Conservation (phyloP, 2,797 vertebrate species). For the Furcifer pardalis region DNA sequence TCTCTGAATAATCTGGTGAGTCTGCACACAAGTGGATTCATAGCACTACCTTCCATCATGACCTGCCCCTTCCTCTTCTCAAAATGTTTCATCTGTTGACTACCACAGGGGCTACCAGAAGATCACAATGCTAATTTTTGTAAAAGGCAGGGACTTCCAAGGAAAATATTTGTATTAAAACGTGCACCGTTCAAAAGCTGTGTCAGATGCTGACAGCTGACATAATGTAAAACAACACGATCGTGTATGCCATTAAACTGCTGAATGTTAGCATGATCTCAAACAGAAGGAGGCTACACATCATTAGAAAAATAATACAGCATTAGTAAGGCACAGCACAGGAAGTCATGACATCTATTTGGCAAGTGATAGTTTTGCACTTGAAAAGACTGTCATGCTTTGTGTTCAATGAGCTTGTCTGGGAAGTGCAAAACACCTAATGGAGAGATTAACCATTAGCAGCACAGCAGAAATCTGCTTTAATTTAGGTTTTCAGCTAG, state of each 20-base stretch:
- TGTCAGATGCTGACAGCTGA: constrained; percentile 48
- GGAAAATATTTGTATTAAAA: constrained; percentile 31
- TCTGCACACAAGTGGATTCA: background rate
- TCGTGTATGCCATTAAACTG: constrained; percentile 34
- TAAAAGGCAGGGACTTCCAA: constrained; percentile 24
- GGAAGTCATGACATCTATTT: constrained; percentile 62
- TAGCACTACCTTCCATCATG: background rate
- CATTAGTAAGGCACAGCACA: constrained; percentile 40
- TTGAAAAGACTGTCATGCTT: constrained; percentile 51
- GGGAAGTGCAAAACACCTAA: constrained; percentile 62
- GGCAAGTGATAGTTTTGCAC: constrained; percentile 46
- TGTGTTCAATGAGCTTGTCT: constrained; percentile 63
- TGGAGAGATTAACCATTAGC: constrained; percentile 63
- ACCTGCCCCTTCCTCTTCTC: background rate
- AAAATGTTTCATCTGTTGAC: background rate
- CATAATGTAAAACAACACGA: constrained; percentile 23
- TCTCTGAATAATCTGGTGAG: background rate
- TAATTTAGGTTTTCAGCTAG: constrained; percentile 68
- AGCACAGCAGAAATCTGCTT: constrained; percentile 67
- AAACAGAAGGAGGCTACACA: constrained; percentile 44
- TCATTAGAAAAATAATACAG: constrained; percentile 40
- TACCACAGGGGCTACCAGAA: background rate
- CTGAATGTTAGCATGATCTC: constrained; percentile 40
- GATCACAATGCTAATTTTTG: background rate
- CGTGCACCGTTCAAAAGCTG: background rate